These are phyloP conservation scores for Rynchops niger DNA, from an alignment of 2,113 vertebrate genomes.

Conservation along the genomic window DNA sequence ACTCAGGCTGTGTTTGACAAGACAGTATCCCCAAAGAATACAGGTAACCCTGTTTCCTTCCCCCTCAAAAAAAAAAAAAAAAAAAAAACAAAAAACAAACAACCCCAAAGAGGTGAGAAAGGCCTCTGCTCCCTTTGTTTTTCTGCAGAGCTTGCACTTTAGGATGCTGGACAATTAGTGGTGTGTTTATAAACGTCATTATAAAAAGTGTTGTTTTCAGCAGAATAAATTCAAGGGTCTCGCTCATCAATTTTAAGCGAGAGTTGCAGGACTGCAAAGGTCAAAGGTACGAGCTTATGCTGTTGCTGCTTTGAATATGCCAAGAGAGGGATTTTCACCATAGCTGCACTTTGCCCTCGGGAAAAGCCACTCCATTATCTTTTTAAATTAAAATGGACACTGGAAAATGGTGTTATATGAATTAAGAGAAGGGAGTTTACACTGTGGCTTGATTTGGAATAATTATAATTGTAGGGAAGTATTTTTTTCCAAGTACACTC, in stretches of 20 bases:
- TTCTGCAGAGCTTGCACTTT: conserved; percentile 2
- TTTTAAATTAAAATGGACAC: conserved; percentile 15
- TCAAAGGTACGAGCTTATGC: background rate
- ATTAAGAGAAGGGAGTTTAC: background rate
- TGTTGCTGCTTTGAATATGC: background rate
- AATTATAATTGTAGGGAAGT: conserved; percentile 47
- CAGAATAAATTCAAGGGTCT: conserved; percentile 35
- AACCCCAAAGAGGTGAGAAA: background rate
- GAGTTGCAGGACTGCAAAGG: background rate
- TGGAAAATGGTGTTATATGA: background rate
- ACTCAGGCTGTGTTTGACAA: background rate
- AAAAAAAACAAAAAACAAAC: background rate
- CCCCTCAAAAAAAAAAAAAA: background rate
- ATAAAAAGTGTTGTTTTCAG: conserved; percentile 28
- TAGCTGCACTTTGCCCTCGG: background rate
- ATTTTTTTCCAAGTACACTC: conserved; percentile 47
- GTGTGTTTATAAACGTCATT: background rate
- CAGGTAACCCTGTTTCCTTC: background rate
- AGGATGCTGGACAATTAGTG: background rate
- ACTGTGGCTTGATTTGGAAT: conserved; percentile 21
- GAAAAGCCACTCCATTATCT: background rate
- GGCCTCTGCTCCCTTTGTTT: background rate
- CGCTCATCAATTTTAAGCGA: conserved; percentile 46
- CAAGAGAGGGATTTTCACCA: background rate
- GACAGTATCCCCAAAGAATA: background rate